A percentile compares a stretch with the other conserved stretches of the same genome.
phyloP scores from a whole-genome alignment of 2,888 invertebrate genomes.

The Villa cingulata region DNA sequence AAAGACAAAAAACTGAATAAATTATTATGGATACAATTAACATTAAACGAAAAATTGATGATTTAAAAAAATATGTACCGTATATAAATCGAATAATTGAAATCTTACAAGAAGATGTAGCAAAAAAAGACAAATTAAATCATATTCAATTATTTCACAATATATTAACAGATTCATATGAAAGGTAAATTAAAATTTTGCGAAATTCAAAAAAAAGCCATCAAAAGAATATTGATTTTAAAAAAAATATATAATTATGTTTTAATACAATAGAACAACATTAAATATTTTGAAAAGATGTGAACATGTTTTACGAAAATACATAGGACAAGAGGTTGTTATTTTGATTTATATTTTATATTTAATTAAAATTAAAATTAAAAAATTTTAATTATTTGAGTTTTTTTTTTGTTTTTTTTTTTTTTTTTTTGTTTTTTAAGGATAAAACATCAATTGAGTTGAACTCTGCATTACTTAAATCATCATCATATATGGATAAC shows the following conservation, averaged over 20 bases:
- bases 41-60: background rate
- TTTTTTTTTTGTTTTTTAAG: too few relatives aligned
- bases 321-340: background rate
- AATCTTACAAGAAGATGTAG: background rate
- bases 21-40: too few relatives aligned
- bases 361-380: background rate
- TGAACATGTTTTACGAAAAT: background rate
- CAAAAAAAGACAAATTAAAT: background rate
- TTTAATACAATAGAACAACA: background rate
- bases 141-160: slow-evolving; percentile 1
- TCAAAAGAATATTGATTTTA: too few relatives aligned
- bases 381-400: too few relatives aligned
- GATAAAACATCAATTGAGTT: too few relatives aligned
- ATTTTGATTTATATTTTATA: background rate
- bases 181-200: background rate
- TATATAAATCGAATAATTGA: background rate
- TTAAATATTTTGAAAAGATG: background rate
- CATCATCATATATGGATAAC: too few relatives aligned
- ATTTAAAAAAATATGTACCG: slow-evolving; percentile 1
- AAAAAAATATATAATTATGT: background rate
- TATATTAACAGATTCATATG: background rate
- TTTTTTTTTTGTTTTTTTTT: too few relatives aligned
- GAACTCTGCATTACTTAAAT: too few relatives aligned
- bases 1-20: too few relatives aligned
- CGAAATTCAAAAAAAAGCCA: too few relatives aligned